phyloP scores from a whole-genome alignment of 2,113 vertebrate species.

The Capricornis sumatraensis region DNA sequence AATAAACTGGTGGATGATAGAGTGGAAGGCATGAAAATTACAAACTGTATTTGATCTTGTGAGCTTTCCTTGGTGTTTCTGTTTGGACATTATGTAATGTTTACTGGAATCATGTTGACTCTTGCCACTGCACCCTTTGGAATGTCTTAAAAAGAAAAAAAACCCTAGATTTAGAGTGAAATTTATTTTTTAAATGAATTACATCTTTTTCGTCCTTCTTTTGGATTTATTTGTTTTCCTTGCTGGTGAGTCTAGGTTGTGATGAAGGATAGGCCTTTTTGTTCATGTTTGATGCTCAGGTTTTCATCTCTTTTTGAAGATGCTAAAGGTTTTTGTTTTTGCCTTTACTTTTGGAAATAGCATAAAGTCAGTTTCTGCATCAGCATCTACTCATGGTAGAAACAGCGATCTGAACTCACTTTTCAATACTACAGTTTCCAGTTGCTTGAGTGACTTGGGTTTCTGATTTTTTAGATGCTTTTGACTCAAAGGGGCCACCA shows the following conservation, averaged over 20 bases:
- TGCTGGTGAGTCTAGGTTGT: background rate
- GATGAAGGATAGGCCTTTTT: background rate
- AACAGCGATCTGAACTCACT: background rate
- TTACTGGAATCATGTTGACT: background rate
- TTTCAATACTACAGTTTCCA: accelerated
- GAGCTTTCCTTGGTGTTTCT: background rate
- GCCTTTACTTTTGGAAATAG: background rate
- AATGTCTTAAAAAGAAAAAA: background rate
- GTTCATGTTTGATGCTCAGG: background rate
- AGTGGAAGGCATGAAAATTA: background rate
- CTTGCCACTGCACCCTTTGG: background rate
- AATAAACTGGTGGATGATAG: background rate
- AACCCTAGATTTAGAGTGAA: background rate
- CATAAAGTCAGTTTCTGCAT: background rate
- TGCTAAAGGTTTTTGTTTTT: background rate
- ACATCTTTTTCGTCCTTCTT: accelerated
- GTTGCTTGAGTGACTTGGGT: accelerated
- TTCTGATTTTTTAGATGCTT: background rate
- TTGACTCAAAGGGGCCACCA: background rate
- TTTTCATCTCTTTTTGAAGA: background rate
- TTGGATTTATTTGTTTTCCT: background rate
- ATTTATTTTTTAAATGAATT: background rate
- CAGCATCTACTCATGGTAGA: background rate
- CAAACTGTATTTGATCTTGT: background rate
- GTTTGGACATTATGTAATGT: background rate